Conservation (phyloP, 2,797 vertebrate species). For the Enteromius paludinosus region DNA sequence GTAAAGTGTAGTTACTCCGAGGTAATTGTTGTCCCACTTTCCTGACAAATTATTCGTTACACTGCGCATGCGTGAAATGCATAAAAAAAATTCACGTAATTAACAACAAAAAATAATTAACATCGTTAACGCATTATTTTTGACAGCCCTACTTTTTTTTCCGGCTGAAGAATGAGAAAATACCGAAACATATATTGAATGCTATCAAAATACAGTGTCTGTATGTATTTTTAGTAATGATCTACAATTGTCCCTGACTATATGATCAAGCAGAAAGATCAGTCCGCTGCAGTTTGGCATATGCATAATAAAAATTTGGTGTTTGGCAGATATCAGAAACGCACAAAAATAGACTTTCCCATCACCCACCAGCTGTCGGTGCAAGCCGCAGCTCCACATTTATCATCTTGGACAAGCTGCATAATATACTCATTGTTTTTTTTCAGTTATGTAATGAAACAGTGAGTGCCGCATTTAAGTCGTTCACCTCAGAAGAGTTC, state of each 20-base stretch:
- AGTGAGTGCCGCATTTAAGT: slow-evolving; percentile 32
- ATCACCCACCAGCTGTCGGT: slow-evolving; percentile 23
- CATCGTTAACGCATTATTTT: no score
- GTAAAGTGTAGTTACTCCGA: no score
- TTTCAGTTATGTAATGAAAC: slow-evolving; percentile 51
- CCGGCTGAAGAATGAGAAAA: neutral
- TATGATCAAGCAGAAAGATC: neutral
- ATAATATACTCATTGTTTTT: slow-evolving; percentile 54
- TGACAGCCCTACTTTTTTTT: no score
- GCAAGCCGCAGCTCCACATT: slow-evolving; percentile 28
- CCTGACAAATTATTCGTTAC: no score
- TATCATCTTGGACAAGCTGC: slow-evolving; percentile 52
- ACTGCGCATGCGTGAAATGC: no score
- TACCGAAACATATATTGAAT: neutral
- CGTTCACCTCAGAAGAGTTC: slow-evolving; percentile 33
- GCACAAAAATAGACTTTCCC: slow-evolving; percentile 28
- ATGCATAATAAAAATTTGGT: neutral
- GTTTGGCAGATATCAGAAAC: slow-evolving; percentile 27
- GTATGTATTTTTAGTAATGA: neutral
- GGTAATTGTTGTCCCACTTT: no score
- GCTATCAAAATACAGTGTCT: neutral
- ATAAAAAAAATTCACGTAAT: no score
- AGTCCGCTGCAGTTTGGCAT: neutral
- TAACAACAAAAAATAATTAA: no score
- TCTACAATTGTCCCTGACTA: neutral